phyloP scores from a whole-genome alignment of 2,888 invertebrate species.

The Ctenicera cuprea region DNA sequence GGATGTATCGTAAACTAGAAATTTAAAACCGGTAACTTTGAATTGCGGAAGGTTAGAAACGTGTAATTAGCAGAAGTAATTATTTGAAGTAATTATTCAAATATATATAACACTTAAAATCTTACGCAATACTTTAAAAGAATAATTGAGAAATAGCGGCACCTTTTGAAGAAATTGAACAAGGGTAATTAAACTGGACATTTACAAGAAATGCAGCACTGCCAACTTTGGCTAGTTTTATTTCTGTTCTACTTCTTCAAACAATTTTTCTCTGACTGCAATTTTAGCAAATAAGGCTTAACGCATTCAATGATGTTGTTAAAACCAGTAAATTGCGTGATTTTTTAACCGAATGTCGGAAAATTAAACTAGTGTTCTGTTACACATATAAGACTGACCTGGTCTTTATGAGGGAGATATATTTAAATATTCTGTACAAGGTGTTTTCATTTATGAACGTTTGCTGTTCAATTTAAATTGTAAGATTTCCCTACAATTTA shows the following conservation, averaged over 20 bases:
- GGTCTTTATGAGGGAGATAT: too few species aligned
- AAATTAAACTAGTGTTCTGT: too few species aligned
- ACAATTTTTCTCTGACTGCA: not conserved
- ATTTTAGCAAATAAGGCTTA: too few species aligned
- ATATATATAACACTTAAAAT: constrained; percentile 36
- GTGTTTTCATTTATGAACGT: too few species aligned
- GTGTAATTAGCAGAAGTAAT: constrained; percentile 42
- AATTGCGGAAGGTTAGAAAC: constrained; percentile 15
- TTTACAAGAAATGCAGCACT: constrained; percentile 39
- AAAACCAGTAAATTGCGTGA: too few species aligned
- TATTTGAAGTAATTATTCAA: constrained; percentile 43
- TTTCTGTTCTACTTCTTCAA: constrained; percentile 25
- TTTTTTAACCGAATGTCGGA: too few species aligned
- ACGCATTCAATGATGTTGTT: too few species aligned
- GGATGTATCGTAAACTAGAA: constrained; percentile 5
- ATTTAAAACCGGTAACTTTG: constrained; percentile 16
- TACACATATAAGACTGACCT: too few species aligned
- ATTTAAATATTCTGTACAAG: too few species aligned
- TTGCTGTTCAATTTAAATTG: not conserved
- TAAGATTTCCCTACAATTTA: not conserved
- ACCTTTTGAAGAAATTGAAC: constrained; percentile 44
- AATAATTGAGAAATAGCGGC: constrained; percentile 47
- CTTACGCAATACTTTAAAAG: constrained; percentile 33
- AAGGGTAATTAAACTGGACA: constrained; percentile 36
- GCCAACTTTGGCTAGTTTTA: constrained; percentile 27